phyloP scores from a whole-genome alignment of 2,888 invertebrate species.

The Sphaeridia pumilis region DNA sequence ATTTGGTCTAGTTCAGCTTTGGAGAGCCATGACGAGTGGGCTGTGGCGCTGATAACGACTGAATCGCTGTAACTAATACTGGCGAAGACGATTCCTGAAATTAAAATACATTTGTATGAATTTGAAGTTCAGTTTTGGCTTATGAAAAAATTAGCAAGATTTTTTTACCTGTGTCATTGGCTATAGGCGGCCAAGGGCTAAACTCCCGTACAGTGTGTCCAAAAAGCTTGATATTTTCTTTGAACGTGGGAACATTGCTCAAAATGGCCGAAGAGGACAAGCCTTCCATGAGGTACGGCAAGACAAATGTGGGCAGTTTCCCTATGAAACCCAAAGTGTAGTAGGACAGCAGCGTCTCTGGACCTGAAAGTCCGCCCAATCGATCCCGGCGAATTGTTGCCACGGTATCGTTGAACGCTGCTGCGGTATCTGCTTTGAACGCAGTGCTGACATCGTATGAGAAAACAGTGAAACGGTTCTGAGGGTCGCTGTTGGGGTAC shows the following conservation, averaged over 20 bases:
- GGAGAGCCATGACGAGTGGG: constrained; percentile 2
- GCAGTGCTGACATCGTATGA: constrained; percentile 1
- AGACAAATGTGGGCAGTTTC: constrained; percentile 8
- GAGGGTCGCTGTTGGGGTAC: constrained; percentile 13
- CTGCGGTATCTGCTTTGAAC: not conserved
- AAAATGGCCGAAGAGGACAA: constrained; percentile 5
- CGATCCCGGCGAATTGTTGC: not conserved
- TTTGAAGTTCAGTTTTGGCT: not conserved
- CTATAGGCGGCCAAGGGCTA: constrained; percentile 9
- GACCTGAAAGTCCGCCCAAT: constrained; percentile 3
- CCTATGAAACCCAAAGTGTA: constrained; percentile 8
- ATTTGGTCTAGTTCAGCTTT: constrained; percentile 8
- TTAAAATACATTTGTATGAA: not conserved
- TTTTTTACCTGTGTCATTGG: constrained; percentile 16
- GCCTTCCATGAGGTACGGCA: not conserved
- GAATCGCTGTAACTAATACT: constrained; percentile 4
- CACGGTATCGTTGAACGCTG: not conserved
- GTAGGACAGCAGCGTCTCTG: constrained; percentile 6
- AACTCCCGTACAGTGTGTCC: constrained; percentile 6
- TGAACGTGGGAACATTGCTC: constrained; percentile 13
- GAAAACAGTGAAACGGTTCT: constrained; percentile 15
- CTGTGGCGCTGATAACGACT: constrained; percentile 3
- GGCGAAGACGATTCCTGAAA: constrained; percentile 11
- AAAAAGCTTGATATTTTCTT: constrained; percentile 4
- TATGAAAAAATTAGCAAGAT: not conserved